Evolutionary conservation across 2,113 vertebrate genomes (phyloP), one percentile per base, ranked within the genome.

Genomic region (Xiphophorus hellerii): DNA sequence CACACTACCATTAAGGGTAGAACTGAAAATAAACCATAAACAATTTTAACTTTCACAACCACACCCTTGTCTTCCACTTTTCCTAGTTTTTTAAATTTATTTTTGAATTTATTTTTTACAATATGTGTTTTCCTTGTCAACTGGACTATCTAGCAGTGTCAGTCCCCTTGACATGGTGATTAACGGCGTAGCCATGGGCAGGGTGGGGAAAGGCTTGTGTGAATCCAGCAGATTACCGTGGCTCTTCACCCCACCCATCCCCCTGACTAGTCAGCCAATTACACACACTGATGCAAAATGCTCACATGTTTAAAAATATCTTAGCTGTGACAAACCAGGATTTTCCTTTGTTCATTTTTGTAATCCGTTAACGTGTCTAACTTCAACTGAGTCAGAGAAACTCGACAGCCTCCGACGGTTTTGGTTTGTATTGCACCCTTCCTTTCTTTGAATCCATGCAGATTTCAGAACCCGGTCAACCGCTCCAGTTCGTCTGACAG

Each of bases 141-240:
- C 78, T 76, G 74, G 84, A 85, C 84, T 91, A 92, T 92, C 92
- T 94, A 8, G 58, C 12, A 37, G 33, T 72, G 66, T 89, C 90
- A 93, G 89, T 89, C 68, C 78, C 75, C 69, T 77, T 81, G 83
- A 85, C 79, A 79, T 71, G 82, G 71, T 87, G 90, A 91, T 93
- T 92, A 93, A 90, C 89, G 87, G 76, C 74, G 61, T 80, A 74
- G 91, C 88, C 83, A 84, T 44, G 44, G 83, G 86, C 83, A 88
- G 92, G 93, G 93, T 92, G 92, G 90, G 91, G 89, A 89, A 88
- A 90, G 85, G 86, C 87, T 77, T 83, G 90, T 81, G 87, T 94
- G 93, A 94, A 92, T 93, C 92, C 89, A 85, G 73, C 78, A 93
- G 94, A 95, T 94, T 94, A 94, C 86, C 76, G 73, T 69, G 80